Percentiles rank a stretch among this genome's conserved stretches.
These are phyloP conservation scores for Zaprionus bogoriensis DNA, from an alignment of 2,888 invertebrate species.

Conservation along the genomic window DNA sequence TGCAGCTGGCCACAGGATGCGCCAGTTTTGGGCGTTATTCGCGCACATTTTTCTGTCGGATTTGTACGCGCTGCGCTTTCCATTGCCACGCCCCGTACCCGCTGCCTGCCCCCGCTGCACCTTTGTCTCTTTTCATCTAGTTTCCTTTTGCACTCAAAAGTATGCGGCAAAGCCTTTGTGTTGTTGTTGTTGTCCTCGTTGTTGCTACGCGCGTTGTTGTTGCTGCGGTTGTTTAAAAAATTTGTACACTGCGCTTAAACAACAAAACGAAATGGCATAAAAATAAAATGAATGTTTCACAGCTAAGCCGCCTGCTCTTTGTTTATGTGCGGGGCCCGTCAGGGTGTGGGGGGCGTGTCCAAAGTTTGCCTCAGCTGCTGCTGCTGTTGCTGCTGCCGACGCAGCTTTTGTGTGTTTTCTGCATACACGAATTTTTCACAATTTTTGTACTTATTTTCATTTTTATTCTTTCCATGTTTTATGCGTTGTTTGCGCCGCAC, in stretches of 20 bases:
- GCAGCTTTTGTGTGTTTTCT: conserved; percentile 31
- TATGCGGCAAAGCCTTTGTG: conserved; percentile 31
- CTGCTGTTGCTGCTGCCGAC: conserved; percentile 33
- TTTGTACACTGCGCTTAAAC: conserved; percentile 63
- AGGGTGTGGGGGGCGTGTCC: conserved; percentile 41
- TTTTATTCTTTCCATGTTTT: conserved; percentile 41
- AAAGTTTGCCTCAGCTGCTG: conserved; percentile 44
- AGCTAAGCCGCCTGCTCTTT: conserved; percentile 63
- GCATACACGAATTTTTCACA: conserved; percentile 26
- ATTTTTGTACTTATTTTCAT: conserved; percentile 28
- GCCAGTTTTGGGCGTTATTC: conserved; percentile 63
- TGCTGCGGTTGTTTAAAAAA: conserved; percentile 50
- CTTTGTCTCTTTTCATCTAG: conserved; percentile 49
- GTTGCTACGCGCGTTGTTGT: background rate
- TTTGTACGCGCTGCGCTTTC: conserved; percentile 49
- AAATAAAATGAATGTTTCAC: conserved; percentile 59
- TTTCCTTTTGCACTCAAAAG: conserved; percentile 38
- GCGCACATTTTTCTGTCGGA: conserved; percentile 57
- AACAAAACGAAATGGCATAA: conserved; percentile 59
- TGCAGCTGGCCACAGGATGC: conserved; percentile 67
- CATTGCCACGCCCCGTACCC: background rate
- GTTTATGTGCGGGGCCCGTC: conserved; percentile 42
- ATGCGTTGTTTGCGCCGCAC: conserved; percentile 36
- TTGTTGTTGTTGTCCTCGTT: background rate
- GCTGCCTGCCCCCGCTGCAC: no score